phyloP scores from a whole-genome alignment of 2,888 invertebrate species.

The Xanthorhoe designata region DNA sequence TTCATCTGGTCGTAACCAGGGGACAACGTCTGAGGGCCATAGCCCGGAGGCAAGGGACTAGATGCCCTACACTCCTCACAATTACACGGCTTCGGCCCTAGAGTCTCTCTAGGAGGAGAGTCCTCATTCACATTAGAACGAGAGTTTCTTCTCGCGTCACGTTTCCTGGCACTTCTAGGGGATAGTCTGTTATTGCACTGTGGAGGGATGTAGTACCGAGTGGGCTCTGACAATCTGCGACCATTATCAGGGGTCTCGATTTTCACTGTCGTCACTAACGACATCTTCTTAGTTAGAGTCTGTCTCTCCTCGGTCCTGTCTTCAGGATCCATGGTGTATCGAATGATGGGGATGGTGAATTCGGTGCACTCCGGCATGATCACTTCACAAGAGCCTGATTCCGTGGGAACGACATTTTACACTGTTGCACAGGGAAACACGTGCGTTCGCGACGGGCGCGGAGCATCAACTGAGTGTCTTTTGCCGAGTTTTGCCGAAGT shows the following conservation, averaged over 20 bases:
- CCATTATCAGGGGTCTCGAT: conserved; percentile 78
- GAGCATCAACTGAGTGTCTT: conserved; percentile 25
- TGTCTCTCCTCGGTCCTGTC: conserved; percentile 68
- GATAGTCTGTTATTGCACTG: conserved; percentile 80
- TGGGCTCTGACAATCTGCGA: conserved; percentile 74
- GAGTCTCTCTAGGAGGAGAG: conserved; percentile 60
- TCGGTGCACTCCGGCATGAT: conserved; percentile 82
- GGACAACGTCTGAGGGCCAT: conserved; percentile 76
- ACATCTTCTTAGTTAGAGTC: conserved; percentile 75
- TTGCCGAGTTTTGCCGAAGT: conserved; percentile 20
- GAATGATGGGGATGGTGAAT: conserved; percentile 79
- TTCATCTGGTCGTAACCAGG: conserved; percentile 93
- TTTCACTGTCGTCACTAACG: conserved; percentile 75
- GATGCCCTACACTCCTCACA: conserved; percentile 82
- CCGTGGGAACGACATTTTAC: conserved; percentile 41
- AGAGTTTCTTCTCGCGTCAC: conserved; percentile 70
- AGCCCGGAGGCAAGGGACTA: conserved; percentile 80
- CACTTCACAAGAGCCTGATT: conserved; percentile 58
- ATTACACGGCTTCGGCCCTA: conserved; percentile 76
- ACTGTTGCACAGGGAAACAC: conserved; percentile 13
- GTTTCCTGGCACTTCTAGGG: conserved; percentile 76
- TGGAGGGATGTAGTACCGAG: conserved; percentile 76
- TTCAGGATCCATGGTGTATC: conserved; percentile 81
- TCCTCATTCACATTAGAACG: conserved; percentile 65
- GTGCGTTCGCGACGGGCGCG: conserved; percentile 38